These are phyloP conservation scores for Amorpha juglandis DNA, from an alignment of 2,888 invertebrate genomes.

Conservation along the genomic window DNA sequence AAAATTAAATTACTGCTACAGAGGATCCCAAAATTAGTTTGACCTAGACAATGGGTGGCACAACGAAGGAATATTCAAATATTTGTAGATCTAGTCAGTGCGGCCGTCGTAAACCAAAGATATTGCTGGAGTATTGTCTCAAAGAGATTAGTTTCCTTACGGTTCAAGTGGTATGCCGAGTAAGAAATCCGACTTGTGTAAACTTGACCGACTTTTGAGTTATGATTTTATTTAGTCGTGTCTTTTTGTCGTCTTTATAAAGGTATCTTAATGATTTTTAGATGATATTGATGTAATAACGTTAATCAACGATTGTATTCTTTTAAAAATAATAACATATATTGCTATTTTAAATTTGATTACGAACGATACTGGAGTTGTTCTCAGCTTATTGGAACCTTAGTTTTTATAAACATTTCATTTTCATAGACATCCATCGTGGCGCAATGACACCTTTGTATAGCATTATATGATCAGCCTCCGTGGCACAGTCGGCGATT, in stretches of 20 bases:
- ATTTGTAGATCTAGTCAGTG: conserved; percentile 73
- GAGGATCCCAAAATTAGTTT: conserved; percentile 75
- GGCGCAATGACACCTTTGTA: too few relatives aligned
- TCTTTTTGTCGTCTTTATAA: neutral
- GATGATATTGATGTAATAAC: neutral
- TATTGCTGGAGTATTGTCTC: conserved; percentile 78
- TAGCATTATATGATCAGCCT: too few relatives aligned
- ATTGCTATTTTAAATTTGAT: neutral
- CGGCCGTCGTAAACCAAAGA: conserved; percentile 76
- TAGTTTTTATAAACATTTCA: too few relatives aligned
- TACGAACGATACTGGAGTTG: neutral
- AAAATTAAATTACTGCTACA: conserved; percentile 73
- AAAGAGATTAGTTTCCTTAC: conserved; percentile 77
- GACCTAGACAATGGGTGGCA: conserved; percentile 76
- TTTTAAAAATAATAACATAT: neutral
- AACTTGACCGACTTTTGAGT: conserved; percentile 18
- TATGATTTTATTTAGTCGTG: neutral
- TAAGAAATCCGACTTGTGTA: conserved; percentile 32
- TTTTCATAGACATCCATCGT: too few relatives aligned
- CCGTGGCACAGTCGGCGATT: too few relatives aligned
- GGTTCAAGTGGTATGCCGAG: conserved; percentile 58
- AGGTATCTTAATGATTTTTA: neutral
- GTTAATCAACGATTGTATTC: conserved; percentile 1
- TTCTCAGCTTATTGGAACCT: neutral
- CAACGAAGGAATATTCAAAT: conserved; percentile 70